Conservation (phyloP, 2,797 vertebrate genomes). For the Parauchenoglanis ngamensis region DNA sequence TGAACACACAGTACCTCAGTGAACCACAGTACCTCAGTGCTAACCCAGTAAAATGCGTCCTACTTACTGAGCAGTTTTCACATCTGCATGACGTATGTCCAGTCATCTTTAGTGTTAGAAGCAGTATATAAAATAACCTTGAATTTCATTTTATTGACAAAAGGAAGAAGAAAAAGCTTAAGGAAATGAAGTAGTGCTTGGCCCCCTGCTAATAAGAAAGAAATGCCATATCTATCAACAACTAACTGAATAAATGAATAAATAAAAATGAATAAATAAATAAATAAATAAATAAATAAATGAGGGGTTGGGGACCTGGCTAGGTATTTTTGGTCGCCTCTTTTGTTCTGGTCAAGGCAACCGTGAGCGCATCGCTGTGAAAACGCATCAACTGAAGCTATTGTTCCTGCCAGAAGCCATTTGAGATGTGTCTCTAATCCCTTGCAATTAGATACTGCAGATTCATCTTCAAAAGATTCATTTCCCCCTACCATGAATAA, state of each 20-base stretch:
- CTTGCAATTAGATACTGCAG: slow-evolving; percentile 44
- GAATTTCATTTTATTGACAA: neutral
- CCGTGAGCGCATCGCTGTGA: neutral
- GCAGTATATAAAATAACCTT: neutral
- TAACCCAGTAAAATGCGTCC: neutral
- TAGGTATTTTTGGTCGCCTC: slow-evolving; percentile 10
- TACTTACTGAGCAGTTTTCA: neutral
- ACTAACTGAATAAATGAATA: too few relatives aligned
- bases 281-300: neutral
- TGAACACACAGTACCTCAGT: neutral
- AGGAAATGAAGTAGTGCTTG: too few relatives aligned
- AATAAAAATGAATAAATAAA: neutral
- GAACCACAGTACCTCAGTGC: neutral
- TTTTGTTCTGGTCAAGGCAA: neutral
- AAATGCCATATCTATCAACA: neutral
- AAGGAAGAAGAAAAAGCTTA: neutral
- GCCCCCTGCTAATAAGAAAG: neutral
- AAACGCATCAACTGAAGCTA: slow-evolving; percentile 29
- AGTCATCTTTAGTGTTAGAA: neutral
- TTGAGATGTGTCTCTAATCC: slow-evolving; percentile 36
- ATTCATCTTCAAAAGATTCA: slow-evolving; percentile 49
- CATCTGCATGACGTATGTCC: neutral
- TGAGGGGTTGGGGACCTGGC: too few relatives aligned
- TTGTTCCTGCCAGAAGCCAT: slow-evolving; percentile 16
- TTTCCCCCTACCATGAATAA: slow-evolving; percentile 49